Evolutionary conservation across 1,140 invertebrate species (phyloP).

Genomic region (Arion vulgaris): DNA sequence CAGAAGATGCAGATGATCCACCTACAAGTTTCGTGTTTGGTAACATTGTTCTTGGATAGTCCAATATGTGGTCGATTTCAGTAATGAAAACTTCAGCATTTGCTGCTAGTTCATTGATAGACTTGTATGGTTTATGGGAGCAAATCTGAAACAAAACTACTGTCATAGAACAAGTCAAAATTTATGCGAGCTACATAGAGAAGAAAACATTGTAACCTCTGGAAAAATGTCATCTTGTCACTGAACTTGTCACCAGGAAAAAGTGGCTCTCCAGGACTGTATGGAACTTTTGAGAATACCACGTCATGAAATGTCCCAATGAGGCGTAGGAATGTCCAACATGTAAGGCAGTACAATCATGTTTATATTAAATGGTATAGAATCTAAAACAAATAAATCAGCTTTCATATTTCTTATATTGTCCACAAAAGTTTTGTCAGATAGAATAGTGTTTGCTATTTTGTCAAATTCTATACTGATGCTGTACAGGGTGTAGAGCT

Average conservation of each 20-base stretch:
- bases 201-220: slow-evolving; percentile 16
- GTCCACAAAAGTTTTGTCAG: slow-evolving; percentile 4
- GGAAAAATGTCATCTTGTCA: slow-evolving; percentile 31
- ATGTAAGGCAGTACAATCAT: slow-evolving; percentile 40
- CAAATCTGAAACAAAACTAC: neutral
- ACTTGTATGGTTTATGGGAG: slow-evolving; percentile 33
- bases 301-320: slow-evolving; percentile 26
- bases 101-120: neutral
- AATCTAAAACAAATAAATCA: slow-evolving; percentile 41
- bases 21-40: slow-evolving; percentile 53
- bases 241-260: neutral
- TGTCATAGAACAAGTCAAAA: neutral
- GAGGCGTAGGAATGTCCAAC: slow-evolving; percentile 40
- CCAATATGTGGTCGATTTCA: slow-evolving; percentile 47
- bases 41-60: slow-evolving; percentile 46
- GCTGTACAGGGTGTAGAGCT: too few relatives aligned
- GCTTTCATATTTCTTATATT: slow-evolving; percentile 3
- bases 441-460: neutral
- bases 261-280: neutral
- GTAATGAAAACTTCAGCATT: slow-evolving; percentile 43
- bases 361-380: neutral
- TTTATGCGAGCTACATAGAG: neutral
- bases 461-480: too few relatives aligned
- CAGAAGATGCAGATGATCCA: slow-evolving; percentile 41
- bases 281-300: neutral